phyloP scores from a whole-genome alignment of 1,140 invertebrate species.

The Cephus cinctus region DNA sequence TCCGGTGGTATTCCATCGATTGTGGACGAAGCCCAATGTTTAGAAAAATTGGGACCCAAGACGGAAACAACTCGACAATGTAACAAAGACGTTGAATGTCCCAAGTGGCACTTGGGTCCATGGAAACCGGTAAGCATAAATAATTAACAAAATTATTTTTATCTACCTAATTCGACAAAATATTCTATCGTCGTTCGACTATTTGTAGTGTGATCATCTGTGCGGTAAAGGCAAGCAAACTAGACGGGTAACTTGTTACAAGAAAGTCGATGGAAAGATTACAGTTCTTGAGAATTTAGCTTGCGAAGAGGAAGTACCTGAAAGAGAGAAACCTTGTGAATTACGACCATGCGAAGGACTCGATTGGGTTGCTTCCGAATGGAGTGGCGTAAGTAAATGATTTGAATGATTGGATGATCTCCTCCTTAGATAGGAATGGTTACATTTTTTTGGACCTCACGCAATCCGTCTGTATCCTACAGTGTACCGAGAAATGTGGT shows the following conservation, averaged over 20 bases:
- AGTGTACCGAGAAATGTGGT: slow-evolving; percentile 75
- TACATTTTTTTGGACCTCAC: too few species aligned
- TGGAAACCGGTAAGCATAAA: slow-evolving; percentile 75
- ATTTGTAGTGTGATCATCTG: slow-evolving; percentile 75
- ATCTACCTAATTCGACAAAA: too few species aligned
- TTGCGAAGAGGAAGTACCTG: slow-evolving; percentile 71
- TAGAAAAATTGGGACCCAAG: slow-evolving; percentile 65
- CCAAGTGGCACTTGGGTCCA: slow-evolving; percentile 78
- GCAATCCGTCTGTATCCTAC: slow-evolving; percentile 26
- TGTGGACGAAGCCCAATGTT: slow-evolving; percentile 75
- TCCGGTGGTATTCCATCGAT: slow-evolving; percentile 63
- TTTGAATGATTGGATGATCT: too few species aligned
- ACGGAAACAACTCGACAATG: slow-evolving; percentile 71
- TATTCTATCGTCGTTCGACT: too few species aligned
- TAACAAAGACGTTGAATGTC: slow-evolving; percentile 75
- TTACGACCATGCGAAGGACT: slow-evolving; percentile 85
- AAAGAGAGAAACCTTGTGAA: slow-evolving; percentile 68
- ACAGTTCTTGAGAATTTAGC: slow-evolving; percentile 69
- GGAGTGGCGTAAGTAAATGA: slow-evolving; percentile 77
- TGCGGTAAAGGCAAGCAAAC: slow-evolving; percentile 83
- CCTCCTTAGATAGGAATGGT: too few species aligned
- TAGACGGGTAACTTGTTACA: slow-evolving; percentile 72
- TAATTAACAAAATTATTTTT: background rate
- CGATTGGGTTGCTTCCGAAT: slow-evolving; percentile 86
- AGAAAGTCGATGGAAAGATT: slow-evolving; percentile 67